phyloP scores from a whole-genome alignment of 2,797 vertebrate species.

The Falco concolor region DNA sequence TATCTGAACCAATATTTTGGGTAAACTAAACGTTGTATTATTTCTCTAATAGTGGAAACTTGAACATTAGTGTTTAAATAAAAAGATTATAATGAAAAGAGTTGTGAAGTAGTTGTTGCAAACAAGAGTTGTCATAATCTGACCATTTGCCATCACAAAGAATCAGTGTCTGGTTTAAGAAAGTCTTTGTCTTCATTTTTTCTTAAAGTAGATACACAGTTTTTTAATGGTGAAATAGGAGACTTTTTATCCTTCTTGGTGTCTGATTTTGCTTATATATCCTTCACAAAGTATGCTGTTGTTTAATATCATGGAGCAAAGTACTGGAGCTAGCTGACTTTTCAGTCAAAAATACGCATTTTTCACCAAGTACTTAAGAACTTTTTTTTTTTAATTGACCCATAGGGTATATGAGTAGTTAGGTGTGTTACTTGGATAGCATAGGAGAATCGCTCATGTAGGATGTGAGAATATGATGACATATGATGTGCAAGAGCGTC shows the following conservation, averaged over 20 bases:
- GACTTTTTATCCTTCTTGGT: not conserved
- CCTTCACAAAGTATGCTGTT: not conserved
- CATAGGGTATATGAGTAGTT: not conserved
- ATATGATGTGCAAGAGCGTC: slow-evolving; percentile 27
- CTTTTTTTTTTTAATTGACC: slow-evolving; percentile 9
- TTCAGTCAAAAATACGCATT: not conserved
- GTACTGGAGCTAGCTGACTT: not conserved
- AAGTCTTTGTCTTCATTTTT: not conserved
- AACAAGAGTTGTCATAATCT: not conserved
- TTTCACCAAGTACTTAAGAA: not conserved
- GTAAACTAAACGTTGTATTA: not conserved
- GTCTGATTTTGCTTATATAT: not conserved
- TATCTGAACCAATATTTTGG: not conserved
- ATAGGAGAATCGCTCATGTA: not conserved
- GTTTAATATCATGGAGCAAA: not conserved
- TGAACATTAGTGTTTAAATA: not conserved
- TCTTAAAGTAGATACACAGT: not conserved
- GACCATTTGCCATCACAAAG: not conserved
- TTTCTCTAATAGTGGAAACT: not conserved
- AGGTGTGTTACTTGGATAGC: not conserved
- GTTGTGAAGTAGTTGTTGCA: not conserved
- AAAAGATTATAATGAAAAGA: not conserved
- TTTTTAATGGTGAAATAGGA: not conserved
- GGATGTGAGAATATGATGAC: not conserved
- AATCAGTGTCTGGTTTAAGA: not conserved